Percentiles rank a stretch among this genome's conserved stretches.
Conservation (phyloP, 2,888 invertebrate genomes). For the Cynaeus angustus region DNA sequence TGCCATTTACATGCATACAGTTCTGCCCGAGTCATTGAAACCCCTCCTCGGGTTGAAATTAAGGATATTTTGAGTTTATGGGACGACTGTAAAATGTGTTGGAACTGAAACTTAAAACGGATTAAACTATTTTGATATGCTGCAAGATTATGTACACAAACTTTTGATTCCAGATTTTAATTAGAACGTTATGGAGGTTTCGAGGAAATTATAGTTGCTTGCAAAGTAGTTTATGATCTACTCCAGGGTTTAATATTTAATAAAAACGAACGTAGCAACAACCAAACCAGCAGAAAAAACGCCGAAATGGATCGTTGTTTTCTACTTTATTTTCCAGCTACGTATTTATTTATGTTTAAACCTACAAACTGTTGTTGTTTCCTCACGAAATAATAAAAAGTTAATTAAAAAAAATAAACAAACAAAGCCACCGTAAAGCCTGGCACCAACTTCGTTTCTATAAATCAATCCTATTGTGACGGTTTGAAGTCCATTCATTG, state of each 20-base stretch:
- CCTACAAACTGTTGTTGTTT: too few relatives aligned
- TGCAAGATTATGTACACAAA: conserved; percentile 7
- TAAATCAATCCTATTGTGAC: not conserved
- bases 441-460: conserved; percentile 3
- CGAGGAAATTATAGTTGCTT: conserved; percentile 3
- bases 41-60: not conserved
- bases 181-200: conserved; percentile 23
- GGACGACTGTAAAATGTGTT: conserved; percentile 4
- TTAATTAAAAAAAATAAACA: conserved; percentile 3
- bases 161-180: conserved; percentile 26
- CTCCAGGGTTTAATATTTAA: too few relatives aligned
- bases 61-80: conserved; percentile 16
- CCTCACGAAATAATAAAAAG: not conserved
- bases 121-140: conserved; percentile 1
- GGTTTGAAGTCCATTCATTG: conserved; percentile 12
- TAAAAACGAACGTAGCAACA: too few relatives aligned
- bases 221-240: conserved; percentile 10
- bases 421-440: not conserved
- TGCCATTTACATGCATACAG: conserved; percentile 14
- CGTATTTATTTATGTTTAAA: too few relatives aligned
- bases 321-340: too few relatives aligned
- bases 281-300: too few relatives aligned
- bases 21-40: conserved; percentile 11
- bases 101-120: conserved; percentile 12
- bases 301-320: too few relatives aligned